Evolutionary conservation across 2,113 vertebrate species (phyloP).

Genomic region (Neolamprologus falcicula): DNA sequence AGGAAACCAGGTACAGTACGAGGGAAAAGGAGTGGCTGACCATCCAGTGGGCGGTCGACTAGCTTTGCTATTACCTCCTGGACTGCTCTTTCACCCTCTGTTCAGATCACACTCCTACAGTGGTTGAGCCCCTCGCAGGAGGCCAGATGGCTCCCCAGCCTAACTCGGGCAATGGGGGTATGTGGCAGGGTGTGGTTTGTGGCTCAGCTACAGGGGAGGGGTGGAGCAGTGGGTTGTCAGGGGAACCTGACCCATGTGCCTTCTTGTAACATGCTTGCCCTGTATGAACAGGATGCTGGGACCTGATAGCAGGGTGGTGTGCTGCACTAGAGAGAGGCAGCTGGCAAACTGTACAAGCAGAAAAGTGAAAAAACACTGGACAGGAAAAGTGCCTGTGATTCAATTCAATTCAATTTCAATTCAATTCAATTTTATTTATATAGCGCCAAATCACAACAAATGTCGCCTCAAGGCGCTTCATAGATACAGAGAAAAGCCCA

Average conservation of each 20-base stretch:
- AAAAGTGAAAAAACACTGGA: background rate
- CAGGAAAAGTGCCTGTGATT: background rate
- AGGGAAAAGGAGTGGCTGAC: background rate
- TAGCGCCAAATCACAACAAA: no score
- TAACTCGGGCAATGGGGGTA: background rate
- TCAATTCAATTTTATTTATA: no score
- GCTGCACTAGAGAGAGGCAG: background rate
- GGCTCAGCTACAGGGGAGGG: background rate
- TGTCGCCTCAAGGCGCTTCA: no score
- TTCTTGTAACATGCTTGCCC: background rate
- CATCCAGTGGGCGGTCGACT: rapidly evolving
- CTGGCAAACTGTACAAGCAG: background rate
- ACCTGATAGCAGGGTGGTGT: background rate
- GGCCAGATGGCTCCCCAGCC: background rate
- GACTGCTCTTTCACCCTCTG: background rate
- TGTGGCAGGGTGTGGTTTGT: background rate
- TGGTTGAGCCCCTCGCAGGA: background rate
- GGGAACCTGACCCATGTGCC: background rate
- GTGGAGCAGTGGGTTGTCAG: background rate
- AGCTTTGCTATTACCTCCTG: background rate
- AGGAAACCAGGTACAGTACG: background rate
- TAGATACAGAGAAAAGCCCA: no score
- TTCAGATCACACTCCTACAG: background rate
- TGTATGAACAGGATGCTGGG: background rate
- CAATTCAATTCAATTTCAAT: no score